Percentiles rank a stretch among this genome's conserved stretches.
Conservation (phyloP, 2,888 invertebrate genomes). For the Frankliniella fusca region DNA sequence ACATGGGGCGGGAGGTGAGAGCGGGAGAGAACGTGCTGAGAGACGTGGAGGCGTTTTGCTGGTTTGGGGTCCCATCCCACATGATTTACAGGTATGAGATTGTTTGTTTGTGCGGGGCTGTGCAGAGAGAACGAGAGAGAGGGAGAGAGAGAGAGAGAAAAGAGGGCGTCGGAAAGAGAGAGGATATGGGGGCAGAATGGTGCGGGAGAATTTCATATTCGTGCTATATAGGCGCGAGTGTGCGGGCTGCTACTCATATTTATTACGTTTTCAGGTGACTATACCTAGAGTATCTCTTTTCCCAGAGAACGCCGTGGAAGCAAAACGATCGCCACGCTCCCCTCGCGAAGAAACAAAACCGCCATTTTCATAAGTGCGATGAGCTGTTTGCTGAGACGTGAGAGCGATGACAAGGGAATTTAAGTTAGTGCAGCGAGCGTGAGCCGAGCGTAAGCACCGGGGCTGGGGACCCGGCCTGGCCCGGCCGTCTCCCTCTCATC, state of each 20-base stretch:
- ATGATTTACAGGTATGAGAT: slow-evolving; percentile 26
- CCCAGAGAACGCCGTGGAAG: too few species aligned
- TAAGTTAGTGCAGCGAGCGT: neutral
- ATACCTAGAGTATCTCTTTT: too few species aligned
- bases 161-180: neutral
- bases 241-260: too few species aligned
- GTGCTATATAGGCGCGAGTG: too few species aligned
- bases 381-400: neutral
- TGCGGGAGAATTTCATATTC: neutral
- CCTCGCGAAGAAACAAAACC: slow-evolving; percentile 12
- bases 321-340: neutral
- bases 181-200: neutral
- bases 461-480: neutral
- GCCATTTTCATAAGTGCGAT: slow-evolving; percentile 9
- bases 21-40: neutral
- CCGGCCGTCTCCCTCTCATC: neutral
- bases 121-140: neutral
- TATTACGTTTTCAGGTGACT: too few species aligned
- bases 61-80: neutral
- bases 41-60: neutral
- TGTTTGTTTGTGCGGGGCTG: slow-evolving; percentile 14
- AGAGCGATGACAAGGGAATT: slow-evolving; percentile 6
- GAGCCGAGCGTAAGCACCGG: neutral
- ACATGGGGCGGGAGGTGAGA: neutral
- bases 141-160: neutral